Conservation (phyloP, 2,113 vertebrate genomes). For the Centrocercus urophasianus region DNA sequence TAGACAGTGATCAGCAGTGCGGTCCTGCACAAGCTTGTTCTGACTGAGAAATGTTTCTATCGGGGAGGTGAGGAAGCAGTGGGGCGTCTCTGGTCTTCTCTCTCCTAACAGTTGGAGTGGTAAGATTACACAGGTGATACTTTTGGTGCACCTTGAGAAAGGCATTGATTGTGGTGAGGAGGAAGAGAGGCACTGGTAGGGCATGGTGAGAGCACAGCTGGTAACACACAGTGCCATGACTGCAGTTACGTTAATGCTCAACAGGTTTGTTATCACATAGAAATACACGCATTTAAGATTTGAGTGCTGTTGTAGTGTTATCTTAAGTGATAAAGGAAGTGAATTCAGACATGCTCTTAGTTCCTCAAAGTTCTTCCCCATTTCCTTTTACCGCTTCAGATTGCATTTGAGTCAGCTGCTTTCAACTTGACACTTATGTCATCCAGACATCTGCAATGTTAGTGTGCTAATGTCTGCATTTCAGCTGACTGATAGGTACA, state of each 20-base stretch:
- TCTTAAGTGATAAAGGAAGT: neutral
- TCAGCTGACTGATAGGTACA: constrained; percentile 18
- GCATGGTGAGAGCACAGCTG: neutral
- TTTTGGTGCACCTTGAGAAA: neutral
- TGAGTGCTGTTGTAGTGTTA: neutral
- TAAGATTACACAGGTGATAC: neutral
- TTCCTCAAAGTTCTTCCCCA: constrained; percentile 13
- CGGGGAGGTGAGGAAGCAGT: neutral
- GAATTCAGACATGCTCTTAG: neutral
- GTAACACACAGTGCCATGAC: neutral
- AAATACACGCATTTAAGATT: neutral
- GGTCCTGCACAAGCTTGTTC: neutral
- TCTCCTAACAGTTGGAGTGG: neutral
- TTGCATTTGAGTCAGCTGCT: constrained; percentile 50
- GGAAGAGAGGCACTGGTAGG: neutral
- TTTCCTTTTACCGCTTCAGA: constrained; percentile 29
- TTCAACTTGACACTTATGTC: constrained; percentile 43
- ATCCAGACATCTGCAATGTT: constrained; percentile 24
- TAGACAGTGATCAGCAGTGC: neutral
- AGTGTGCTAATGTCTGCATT: neutral
- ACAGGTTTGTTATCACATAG: neutral
- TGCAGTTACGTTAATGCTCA: neutral
- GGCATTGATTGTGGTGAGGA: neutral
- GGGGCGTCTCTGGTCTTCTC: neutral
- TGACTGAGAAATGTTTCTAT: neutral